Base-by-base conservation (phyloP, 2,888 invertebrate species). In the Drosophila greeni region DNA sequence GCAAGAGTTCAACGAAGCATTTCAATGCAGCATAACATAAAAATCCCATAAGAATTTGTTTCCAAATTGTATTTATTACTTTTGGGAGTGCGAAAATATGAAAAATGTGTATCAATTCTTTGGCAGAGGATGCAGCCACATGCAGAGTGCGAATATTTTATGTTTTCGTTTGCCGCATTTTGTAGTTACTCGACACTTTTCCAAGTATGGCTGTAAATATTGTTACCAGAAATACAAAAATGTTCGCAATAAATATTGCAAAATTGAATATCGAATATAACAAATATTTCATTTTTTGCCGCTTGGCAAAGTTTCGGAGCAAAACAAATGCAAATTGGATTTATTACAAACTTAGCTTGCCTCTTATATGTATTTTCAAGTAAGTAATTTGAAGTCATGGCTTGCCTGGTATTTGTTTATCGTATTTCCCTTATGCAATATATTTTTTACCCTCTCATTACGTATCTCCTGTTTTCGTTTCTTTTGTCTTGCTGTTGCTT, bases 211-310 rank as follows among this genome's bases (percentile, higher is more conserved):
- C 26, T n/a, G 43, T 24, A 48, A 40, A 49, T 66, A 36, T 55
- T 43, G 29, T 36, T 31, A 16, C 55, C 20, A 29, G 14, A 39
- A 34, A 36, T 26, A 56, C 66, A 48, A 78, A 70, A 76, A 76
- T 72, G 72, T 64, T 14, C 20, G 66, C 29, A 42, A 79, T 79
- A 84, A 79, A 79, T 84, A 82, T 70, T 49, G 24, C 53, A 26
- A 47, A 75, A 67, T 42, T 26, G 49, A 73, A 72, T 69, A 75
- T 65, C 67, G 82, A 74, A 84, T 77, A 78, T 83, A 68, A 70
- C 51, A 42, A 65, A 66, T 61, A 73, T 56, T 55, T 56, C n/a
- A 26, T 49, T 62, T 55, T 55, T 64, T 45, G 61, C 29, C 26
- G 49, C 33, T 55, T 51, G 68, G 58, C 68, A 55, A 58, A 29